Percentiles rank a stretch among this genome's conserved stretches.
Conservation (phyloP, 2,888 invertebrate genomes). For the Acrocera orbiculus region DNA sequence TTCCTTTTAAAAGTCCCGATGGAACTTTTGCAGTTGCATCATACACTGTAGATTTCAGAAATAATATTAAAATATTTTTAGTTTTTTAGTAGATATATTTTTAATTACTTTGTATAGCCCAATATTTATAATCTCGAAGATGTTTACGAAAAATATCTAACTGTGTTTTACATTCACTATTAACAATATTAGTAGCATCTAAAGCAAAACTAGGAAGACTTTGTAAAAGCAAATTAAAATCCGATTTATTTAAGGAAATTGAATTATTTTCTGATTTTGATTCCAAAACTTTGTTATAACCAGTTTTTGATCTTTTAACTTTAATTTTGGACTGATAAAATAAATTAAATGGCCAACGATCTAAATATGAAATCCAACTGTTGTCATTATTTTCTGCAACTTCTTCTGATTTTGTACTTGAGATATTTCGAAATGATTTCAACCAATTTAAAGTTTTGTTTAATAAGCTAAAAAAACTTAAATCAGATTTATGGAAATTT, state of each 20-base stretch:
- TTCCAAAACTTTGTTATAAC: background rate
- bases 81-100: background rate
- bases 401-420: no score
- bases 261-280: conserved; percentile 4
- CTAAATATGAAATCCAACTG: conserved; percentile 23
- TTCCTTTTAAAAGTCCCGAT: conserved; percentile 48
- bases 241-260: conserved; percentile 19
- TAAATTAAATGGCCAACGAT: conserved; percentile 28
- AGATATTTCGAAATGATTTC: no score
- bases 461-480: no score
- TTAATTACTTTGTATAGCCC: conserved; percentile 54
- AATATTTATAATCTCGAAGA: conserved; percentile 46
- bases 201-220: conserved; percentile 50
- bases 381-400: no score
- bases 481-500: no score
- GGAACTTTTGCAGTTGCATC: conserved; percentile 54
- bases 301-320: conserved; percentile 14
- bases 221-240: conserved; percentile 43
- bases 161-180: conserved; percentile 48
- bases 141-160: conserved; percentile 50
- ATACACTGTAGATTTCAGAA: conserved; percentile 39
- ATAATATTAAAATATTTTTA: background rate
- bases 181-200: conserved; percentile 45
- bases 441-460: no score
- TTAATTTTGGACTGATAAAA: no score